Base-by-base conservation (phyloP, 2,797 vertebrate genomes). In the Selene dorsalis region DNA sequence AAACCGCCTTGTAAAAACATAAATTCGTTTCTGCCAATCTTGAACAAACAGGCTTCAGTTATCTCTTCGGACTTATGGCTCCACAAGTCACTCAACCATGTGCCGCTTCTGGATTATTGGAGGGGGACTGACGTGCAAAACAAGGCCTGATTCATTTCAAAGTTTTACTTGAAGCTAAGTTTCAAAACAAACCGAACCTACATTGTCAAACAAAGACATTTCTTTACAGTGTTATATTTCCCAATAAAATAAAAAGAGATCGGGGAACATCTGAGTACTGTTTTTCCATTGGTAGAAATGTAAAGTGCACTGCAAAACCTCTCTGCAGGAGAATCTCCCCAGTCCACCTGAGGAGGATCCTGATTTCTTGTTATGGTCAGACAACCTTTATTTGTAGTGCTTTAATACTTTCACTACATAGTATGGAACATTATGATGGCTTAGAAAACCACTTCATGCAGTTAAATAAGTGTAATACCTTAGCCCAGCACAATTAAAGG, bases 21-120 rank as follows among this genome's bases (percentile, higher is more conserved):
- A 69, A 85, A 89, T 73, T 53, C 11, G 58, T 81, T 85, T 80
- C 63, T 78, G 66, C 59, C 67, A 83, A 70, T 85, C 77, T 77
- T 76, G 53, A 81, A 84, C 82, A 86, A 85, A 86, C 30, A 66
- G 47, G 73, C 82, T 78, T 84, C 68, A 77, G 77, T 84, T 80
- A 80, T 87, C 55, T 86, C 50, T 7, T 53, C 72, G 47, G 76
- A 87, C 63, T 75, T 69, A 73, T 18, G 52, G 71, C 61, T 57
- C 53, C 60, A 14, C 61, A 72, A 83, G 57, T 56, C 63, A 43
- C 57, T 77, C 52, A 62, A 48, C 62, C 69, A 43, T 73, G 53
- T 56, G 77, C 74, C 77, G 28, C 55, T 62, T 72, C 70, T 71
- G 70, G 79, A 80, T 84, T 82, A 76, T 87, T 43, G 48, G 52